Evolutionary conservation across 2,113 vertebrate species (phyloP), one percentile per base, ranked within the genome.

Genomic region (Laterallus jamaicensis): DNA sequence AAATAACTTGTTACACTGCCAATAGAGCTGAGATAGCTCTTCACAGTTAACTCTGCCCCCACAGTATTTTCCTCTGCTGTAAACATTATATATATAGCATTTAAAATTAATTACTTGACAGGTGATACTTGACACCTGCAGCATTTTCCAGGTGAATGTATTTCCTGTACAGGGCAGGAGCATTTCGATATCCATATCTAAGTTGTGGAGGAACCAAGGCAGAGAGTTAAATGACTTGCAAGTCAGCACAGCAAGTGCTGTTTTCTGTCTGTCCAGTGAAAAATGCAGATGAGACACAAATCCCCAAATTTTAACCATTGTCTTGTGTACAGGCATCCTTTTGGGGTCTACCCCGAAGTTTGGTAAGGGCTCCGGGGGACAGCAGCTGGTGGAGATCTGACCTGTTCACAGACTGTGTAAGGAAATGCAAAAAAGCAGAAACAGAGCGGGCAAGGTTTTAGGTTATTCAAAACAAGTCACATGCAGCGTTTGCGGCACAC

Each of bases 81-180:
- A 80, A 83, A 86, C 18, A 60, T 56, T 32, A 28, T 2, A 4
- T 6, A 60, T 28, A 26, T 58, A 86, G 54, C 19, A 6, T 74
- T 74, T 50, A 21, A 92, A 89, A 79, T 18, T 42, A 91, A 89
- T 78, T 71, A 67, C 50, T 88, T 63, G 31, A 78, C 56, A 82
- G 35, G 44, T 15, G 82, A 64, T 54, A n/a, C 66, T 78, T 69
- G 44, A 42, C 31, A 82, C 37, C 28, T 35, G 31, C 55, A 39
- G 49, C 62, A 37, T 58, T 58, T 89, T 91, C 52, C 83, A 95
- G 52, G 62, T 87, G 62, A 84, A 78, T 35, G 9, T 64, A n/a
- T 89, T 86, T 84, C 29, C 29, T 54, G 11, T 17, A 39, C 22
- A 86, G 81, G 11, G 40, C 31, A 75, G 58, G 21, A 91, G 6